Base-by-base conservation (phyloP, 2,888 invertebrate species). In the Julus scanicus region DNA sequence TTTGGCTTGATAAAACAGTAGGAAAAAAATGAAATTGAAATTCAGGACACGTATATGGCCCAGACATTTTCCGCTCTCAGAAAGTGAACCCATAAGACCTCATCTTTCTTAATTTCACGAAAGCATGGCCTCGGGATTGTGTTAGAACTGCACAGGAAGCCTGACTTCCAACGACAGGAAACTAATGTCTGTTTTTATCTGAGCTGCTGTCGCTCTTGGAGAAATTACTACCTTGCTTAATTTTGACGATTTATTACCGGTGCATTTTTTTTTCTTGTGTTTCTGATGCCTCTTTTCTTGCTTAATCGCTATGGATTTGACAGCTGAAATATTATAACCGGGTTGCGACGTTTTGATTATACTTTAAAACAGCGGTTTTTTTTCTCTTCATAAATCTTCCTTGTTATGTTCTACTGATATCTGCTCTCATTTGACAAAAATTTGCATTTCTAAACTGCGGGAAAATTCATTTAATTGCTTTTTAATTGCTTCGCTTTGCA, bases 51-150 rank as follows among this genome's bases (percentile, higher is more conserved):
- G 63, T 63, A n/a, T n/a, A 63, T n/a, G 20, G 63, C 63, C 63
- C 63, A 63, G 63, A 3, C 63, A 20, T 63, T 63, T 63, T 63
- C n/a, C 20, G 20, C 17, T 17, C 63, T 63, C n/a, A 63, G 63
- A 63, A 63, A 63, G 63, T 63, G 63, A 63, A 63, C 63, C 63
- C 63, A 63, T 63, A 63, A 63, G 63, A 63, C 63, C n/a, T 63
- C 63, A 63, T 63, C 63, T n/a, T 63, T 63, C 63, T 63, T 63
- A 63, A 63, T 63, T 63, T 63, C 63, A 63, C 63, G 17, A 63
- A 63, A 63, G 63, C 63, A 63, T 63, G 63, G 63, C 63, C 63
- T 63, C 63, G n/a, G 63, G 63, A 63, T 63, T n/a, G 20, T 63
- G 63, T n/a, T n/a, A 63, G n/a, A 63, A 17, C 63, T 63, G 63